Conservation (phyloP, 1,140 invertebrate genomes). For the Drosophila leontia region DNA sequence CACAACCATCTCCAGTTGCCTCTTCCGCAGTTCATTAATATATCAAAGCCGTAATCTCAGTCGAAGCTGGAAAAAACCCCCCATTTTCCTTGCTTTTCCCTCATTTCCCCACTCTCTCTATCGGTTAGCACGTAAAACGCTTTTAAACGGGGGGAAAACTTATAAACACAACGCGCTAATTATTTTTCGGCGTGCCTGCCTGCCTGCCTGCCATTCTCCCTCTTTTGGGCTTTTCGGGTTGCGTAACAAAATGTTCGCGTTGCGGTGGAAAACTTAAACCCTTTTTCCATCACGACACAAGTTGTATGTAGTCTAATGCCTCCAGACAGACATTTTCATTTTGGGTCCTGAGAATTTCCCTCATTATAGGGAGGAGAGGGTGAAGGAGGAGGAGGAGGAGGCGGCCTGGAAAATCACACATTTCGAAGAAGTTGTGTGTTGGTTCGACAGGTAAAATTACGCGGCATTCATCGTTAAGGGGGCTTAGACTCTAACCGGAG, state of each 20-base stretch:
- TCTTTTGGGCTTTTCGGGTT: not conserved
- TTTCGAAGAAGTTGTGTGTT: not conserved
- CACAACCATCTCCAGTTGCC: not conserved
- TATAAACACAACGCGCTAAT: conserved; percentile 73
- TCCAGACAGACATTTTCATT: conserved; percentile 46
- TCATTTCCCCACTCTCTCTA: not conserved
- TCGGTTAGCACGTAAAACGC: conserved; percentile 49
- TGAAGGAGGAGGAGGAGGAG: too few species aligned
- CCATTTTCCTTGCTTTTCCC: conserved; percentile 18
- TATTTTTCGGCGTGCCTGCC: conserved; percentile 55
- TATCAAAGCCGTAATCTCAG: conserved; percentile 61
- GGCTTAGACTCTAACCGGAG: conserved; percentile 4
- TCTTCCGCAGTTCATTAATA: conserved; percentile 55
- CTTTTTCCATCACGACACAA: conserved; percentile 4
- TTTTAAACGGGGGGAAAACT: conserved; percentile 64
- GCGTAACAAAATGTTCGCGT: conserved; percentile 36
- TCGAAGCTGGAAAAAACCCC: not conserved
- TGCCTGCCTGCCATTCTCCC: not conserved
- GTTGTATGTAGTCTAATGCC: conserved; percentile 19
- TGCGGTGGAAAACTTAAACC: conserved; percentile 31
- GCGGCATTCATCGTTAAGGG: conserved; percentile 2
- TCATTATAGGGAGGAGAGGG: not conserved
- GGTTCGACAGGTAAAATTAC: conserved; percentile 21
- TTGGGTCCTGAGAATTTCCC: not conserved
- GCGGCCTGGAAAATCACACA: conserved; percentile 4